Conservation (phyloP, 2,888 invertebrate species). For the Molanna angustata region DNA sequence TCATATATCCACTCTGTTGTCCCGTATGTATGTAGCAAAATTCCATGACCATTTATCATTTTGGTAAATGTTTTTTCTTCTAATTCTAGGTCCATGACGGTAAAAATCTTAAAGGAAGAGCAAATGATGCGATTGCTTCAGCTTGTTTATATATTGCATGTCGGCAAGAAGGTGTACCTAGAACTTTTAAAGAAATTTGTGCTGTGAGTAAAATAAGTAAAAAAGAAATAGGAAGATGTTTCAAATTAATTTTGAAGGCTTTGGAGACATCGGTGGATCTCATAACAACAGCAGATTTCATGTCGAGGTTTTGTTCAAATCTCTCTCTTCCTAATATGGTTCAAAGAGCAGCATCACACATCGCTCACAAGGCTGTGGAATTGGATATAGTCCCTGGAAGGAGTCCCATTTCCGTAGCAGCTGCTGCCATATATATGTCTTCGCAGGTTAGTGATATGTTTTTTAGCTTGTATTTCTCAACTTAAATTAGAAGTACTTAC, state of each 20-base stretch:
- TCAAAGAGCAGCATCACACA: conserved; percentile 92
- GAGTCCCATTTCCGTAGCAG: conserved; percentile 98
- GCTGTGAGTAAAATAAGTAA: conserved; percentile 98
- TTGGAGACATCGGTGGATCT: conserved; percentile 95
- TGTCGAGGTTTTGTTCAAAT: conserved; percentile 98
- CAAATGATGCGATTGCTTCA: conserved; percentile 97
- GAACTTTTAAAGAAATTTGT: conserved; percentile 99
- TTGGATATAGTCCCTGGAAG: conserved; percentile 96
- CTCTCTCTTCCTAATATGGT: conserved; percentile 84
- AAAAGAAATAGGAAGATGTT: conserved; percentile 98
- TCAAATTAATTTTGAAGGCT: conserved; percentile 94
- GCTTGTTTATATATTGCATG: conserved; percentile 99
- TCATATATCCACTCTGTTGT: too few relatives aligned
- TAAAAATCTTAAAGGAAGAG: conserved; percentile 90
- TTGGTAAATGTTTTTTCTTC: conserved; percentile 4
- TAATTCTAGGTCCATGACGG: conserved; percentile 78
- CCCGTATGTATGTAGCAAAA: too few relatives aligned
- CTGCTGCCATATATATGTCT: conserved; percentile 99
- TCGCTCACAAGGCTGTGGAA: conserved; percentile 95
- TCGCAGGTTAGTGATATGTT: conserved; percentile 66
- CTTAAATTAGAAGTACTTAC: too few relatives aligned
- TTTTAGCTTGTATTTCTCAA: conserved; percentile 5
- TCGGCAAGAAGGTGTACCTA: conserved; percentile 95
- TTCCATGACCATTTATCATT: too few relatives aligned
- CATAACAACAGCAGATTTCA: conserved; percentile 98